Evolutionary conservation across 2,113 vertebrate genomes (phyloP).

Genomic region (Oryzias celebensis): DNA sequence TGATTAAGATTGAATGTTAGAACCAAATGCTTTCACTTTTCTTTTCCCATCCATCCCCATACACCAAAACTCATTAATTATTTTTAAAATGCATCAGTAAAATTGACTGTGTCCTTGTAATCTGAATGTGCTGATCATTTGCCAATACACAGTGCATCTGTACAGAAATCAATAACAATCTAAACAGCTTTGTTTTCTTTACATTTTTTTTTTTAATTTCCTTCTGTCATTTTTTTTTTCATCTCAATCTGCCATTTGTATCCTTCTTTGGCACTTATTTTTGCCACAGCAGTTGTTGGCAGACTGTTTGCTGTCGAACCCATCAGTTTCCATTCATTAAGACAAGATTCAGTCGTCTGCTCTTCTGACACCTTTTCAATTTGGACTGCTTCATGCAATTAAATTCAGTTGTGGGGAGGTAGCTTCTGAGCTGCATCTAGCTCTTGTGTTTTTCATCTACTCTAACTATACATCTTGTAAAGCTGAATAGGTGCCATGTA

Average conservation of each 20-base stretch:
- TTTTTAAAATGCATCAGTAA: too few species aligned
- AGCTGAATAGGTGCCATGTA: conserved; percentile 7
- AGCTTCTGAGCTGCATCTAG: conserved; percentile 43
- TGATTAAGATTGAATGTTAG: too few species aligned
- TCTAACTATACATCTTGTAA: conserved; percentile 27
- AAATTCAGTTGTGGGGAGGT: conserved; percentile 61
- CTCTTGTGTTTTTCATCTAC: conserved; percentile 39
- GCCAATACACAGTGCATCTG: too few species aligned
- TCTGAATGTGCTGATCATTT: too few species aligned
- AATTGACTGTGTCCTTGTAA: too few species aligned
- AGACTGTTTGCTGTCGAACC: conserved; percentile 55
- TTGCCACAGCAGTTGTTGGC: conserved; percentile 64
- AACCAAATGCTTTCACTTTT: too few species aligned
- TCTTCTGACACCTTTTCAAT: conserved; percentile 76
- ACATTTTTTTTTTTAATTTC: conserved; percentile 10
- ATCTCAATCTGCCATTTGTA: conserved; percentile 6
- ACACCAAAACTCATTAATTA: too few species aligned
- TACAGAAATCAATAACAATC: not conserved
- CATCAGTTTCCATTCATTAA: conserved; percentile 83
- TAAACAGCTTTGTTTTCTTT: not conserved
- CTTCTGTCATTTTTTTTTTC: too few species aligned
- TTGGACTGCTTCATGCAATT: conserved; percentile 76
- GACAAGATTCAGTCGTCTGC: conserved; percentile 72
- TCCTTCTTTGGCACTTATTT: conserved; percentile 27
- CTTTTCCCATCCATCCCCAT: too few species aligned